Percentiles rank a stretch among this genome's conserved stretches.
phyloP scores from a whole-genome alignment of 2,113 vertebrate genomes.

The Danionella cerebrum region DNA sequence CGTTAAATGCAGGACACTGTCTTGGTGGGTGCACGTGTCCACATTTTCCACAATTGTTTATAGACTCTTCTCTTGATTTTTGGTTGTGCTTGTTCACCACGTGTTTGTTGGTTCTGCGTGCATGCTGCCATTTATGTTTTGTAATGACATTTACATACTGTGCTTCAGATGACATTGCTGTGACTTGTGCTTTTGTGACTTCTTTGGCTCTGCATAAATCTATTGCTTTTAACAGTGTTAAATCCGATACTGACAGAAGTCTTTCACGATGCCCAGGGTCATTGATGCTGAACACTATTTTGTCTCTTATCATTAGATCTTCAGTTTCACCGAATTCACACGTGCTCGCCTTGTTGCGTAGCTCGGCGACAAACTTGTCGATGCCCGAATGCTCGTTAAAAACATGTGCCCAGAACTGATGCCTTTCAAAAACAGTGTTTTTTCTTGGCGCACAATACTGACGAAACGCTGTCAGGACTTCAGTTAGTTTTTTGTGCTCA shows the following conservation, averaged over 20 bases:
- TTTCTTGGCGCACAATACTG: not conserved
- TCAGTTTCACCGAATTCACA: not conserved
- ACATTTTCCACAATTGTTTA: not conserved
- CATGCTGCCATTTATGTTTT: not conserved
- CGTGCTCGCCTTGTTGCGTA: conserved; percentile 3
- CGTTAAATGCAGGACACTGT: not conserved
- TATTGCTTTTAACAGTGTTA: not conserved
- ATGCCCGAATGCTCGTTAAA: not conserved
- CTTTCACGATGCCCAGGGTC: not conserved
- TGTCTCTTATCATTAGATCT: conserved; percentile 1
- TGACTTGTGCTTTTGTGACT: not conserved
- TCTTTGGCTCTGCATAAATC: not conserved
- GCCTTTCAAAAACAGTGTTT: not conserved
- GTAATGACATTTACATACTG: not conserved
- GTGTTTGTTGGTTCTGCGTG: not conserved
- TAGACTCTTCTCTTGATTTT: not conserved
- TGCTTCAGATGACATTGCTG: not conserved
- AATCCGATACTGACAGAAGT: not conserved
- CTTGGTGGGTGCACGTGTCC: not conserved
- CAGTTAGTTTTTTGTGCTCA: not conserved
- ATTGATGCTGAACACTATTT: not conserved
- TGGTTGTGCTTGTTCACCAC: not conserved
- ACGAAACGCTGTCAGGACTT: not conserved
- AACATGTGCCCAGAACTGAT: not conserved
- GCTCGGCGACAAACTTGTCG: not conserved